Evolutionary conservation across 64 coral and sea anemone species (phyloP).

Genomic region (Anthopleura sola): DNA sequence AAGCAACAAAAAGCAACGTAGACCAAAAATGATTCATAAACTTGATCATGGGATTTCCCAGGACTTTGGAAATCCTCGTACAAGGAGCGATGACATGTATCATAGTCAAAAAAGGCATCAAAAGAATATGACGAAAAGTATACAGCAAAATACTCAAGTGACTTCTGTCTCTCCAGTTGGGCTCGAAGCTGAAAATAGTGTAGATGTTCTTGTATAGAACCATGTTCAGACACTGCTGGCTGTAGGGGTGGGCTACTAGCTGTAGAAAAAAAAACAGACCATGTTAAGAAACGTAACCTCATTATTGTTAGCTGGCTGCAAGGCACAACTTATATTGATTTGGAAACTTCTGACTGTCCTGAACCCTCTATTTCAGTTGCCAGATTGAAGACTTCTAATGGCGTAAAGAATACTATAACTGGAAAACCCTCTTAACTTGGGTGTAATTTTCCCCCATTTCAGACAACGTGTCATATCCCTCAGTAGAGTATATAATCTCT

Average conservation of each 20-base stretch:
- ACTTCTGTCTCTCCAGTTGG: conserved; percentile 44
- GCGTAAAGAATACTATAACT: no score
- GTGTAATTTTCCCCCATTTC: no score
- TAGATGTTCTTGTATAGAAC: conserved; percentile 61
- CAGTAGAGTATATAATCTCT: no score
- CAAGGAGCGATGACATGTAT: conserved; percentile 38
- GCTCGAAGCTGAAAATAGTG: conserved; percentile 3
- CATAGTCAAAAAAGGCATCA: conserved; percentile 55
- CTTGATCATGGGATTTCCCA: conserved; percentile 60
- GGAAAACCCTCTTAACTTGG: no score
- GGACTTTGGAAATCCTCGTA: not conserved
- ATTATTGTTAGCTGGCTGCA: no score
- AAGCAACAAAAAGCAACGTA: conserved; percentile 44
- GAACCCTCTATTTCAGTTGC: no score
- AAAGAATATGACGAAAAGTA: conserved; percentile 45
- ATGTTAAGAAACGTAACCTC: not conserved
- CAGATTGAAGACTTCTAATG: no score
- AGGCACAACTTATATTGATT: no score
- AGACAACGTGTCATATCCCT: no score
- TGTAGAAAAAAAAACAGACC: not conserved
- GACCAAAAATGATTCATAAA: conserved; percentile 68
- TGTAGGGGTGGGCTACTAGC: conserved; percentile 81
- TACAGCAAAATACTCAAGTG: conserved; percentile 27
- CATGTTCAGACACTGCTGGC: conserved; percentile 66
- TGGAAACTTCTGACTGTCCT: no score